Evolutionary conservation across 2,888 invertebrate species (phyloP).

Genomic region (Ctena decussata): DNA sequence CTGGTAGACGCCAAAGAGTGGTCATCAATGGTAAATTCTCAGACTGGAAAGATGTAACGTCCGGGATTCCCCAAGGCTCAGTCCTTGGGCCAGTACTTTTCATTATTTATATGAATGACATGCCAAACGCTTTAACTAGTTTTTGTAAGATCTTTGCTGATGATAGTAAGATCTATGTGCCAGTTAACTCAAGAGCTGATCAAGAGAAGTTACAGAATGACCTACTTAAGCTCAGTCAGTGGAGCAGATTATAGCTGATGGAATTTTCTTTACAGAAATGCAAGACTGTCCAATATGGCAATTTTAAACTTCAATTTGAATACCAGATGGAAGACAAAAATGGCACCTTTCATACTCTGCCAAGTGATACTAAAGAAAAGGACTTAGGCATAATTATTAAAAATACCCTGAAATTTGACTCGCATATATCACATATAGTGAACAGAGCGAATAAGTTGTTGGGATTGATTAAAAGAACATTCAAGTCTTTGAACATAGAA

Average conservation of each 20-base stretch:
- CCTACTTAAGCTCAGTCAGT: too few relatives aligned
- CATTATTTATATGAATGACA: neutral
- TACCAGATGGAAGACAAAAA: neutral
- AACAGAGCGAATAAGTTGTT: neutral
- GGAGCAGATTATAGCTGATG: too few relatives aligned
- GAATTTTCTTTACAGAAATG: too few relatives aligned
- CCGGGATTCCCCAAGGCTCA: too few relatives aligned
- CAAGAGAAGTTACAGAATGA: too few relatives aligned
- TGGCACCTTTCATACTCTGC: neutral
- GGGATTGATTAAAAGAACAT: conserved; percentile 11
- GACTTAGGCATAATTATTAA: neutral
- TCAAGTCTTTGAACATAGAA: neutral
- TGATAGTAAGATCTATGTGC: too few relatives aligned
- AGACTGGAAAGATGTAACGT: conserved; percentile 10
- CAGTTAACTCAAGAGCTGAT: too few relatives aligned
- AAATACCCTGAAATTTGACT: too few relatives aligned
- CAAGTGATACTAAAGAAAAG: neutral
- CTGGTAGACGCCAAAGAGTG: neutral
- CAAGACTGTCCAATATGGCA: neutral
- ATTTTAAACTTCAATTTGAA: neutral
- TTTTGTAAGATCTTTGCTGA: too few relatives aligned
- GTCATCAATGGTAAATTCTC: neutral
- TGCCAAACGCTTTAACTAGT: neutral
- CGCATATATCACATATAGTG: neutral
- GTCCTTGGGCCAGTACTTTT: too few relatives aligned